Conservation (phyloP, 2,888 invertebrate species). For the Drosophila stalkeri region DNA sequence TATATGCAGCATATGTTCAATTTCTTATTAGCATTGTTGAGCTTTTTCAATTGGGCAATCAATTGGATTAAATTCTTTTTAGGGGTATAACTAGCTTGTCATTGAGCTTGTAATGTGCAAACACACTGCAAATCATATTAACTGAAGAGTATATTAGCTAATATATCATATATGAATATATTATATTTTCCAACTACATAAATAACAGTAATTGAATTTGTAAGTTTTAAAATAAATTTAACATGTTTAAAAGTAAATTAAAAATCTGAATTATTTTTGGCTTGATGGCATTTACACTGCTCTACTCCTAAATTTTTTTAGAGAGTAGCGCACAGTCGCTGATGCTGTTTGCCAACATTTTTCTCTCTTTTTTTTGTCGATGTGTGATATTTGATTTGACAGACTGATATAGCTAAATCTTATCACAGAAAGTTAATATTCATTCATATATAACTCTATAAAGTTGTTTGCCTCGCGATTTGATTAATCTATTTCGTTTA, state of each 20-base stretch:
- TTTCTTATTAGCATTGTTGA: constrained; percentile 12
- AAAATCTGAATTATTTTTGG: no score
- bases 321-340: not conserved
- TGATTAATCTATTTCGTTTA: not conserved
- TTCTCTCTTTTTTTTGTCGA: not conserved
- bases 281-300: no score
- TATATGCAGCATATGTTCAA: not conserved
- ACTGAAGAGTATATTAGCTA: not conserved
- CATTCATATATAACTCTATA: constrained; percentile 15
- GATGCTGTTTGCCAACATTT: no score
- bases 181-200: not conserved
- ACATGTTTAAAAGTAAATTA: no score
- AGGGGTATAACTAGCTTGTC: not conserved
- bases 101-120: constrained; percentile 8
- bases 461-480: constrained; percentile 8
- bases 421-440: not conserved
- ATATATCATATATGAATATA: no score
- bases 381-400: constrained; percentile 4
- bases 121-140: not conserved
- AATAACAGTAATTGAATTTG: no score
- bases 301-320: not conserved
- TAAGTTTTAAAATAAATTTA: no score
- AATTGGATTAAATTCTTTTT: constrained; percentile 10
- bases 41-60: constrained; percentile 40
- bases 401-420: not conserved